A percentile compares a stretch with the other conserved stretches of the same genome.
Conservation (phyloP, 2,888 invertebrate genomes). For the Dascillus cervinus region DNA sequence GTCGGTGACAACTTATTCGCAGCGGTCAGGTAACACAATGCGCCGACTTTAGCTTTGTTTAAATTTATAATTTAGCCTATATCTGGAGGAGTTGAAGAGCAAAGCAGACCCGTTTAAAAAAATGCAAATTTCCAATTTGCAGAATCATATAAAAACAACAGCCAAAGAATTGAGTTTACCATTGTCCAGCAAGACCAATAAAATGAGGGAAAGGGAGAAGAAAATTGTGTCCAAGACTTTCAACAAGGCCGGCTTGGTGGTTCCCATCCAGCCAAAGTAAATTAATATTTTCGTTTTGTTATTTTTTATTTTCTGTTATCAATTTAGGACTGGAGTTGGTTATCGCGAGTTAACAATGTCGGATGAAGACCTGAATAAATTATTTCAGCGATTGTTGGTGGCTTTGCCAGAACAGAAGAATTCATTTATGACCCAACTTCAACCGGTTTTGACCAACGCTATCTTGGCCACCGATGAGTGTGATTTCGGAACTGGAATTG, state of each 20-base stretch:
- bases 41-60: too few relatives aligned
- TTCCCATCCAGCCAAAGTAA: slow-evolving; percentile 69
- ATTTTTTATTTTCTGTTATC: slow-evolving; percentile 3
- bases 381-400: slow-evolving; percentile 58
- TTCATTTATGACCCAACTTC: slow-evolving; percentile 59
- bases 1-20: slow-evolving; percentile 75
- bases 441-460: slow-evolving; percentile 74
- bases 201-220: slow-evolving; percentile 54
- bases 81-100: slow-evolving; percentile 50
- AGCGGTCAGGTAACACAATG: slow-evolving; percentile 68
- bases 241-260: slow-evolving; percentile 76
- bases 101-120: slow-evolving; percentile 57
- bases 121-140: slow-evolving; percentile 50
- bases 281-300: slow-evolving; percentile 1
- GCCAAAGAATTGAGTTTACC: slow-evolving; percentile 53
- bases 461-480: slow-evolving; percentile 91
- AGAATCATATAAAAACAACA: slow-evolving; percentile 54
- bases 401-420: slow-evolving; percentile 53
- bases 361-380: slow-evolving; percentile 50
- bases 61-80: slow-evolving; percentile 38
- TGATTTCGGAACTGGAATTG: slow-evolving; percentile 89
- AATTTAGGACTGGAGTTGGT: slow-evolving; percentile 61
- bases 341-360: slow-evolving; percentile 56
- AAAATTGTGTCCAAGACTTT: slow-evolving; percentile 64
- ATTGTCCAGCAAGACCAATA: slow-evolving; percentile 49